Evolutionary conservation across 2,113 vertebrate species (phyloP), one percentile per base, ranked within the genome.

Genomic region (Kryptolebias marmoratus): DNA sequence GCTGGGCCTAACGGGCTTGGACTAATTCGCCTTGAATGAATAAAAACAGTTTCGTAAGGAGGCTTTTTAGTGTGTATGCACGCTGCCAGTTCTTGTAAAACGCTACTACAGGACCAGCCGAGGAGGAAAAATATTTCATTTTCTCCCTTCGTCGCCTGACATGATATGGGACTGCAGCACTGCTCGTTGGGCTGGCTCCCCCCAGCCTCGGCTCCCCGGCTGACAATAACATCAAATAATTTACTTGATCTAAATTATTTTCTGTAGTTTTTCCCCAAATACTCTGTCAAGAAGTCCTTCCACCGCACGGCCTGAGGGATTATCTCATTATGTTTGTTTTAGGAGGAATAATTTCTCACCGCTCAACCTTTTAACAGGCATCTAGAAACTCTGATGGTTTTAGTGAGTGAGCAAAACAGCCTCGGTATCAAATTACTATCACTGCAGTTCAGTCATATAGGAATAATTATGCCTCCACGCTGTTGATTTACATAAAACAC

Each of bases 311-410:
- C 84, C 71, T 62, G 47, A 58, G 82, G 87, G 68, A 84, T 87
- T 85, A 86, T 87, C 62, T 87, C 79, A 85, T 82, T 83, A 78
- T 69, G 66, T 85, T 86, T 87, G 80, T 88, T 88, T 88, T 82
- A 81, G 84, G 68, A 59, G 49, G 76, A 80, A 71, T 80, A 42
- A 78, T 79, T 79, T 79, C 47, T 75, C 71, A 60, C 63, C 56
- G 36, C 75, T 87, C 62, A 82, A 66, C 79, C 79, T 85, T 73
- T 73, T 2, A 48, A 60, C 44, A 63, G 48, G 64, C 69, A 80
- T 55, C 55, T 28, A 64, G 57, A 72, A 71, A 64, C 73, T 67
- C 59, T 22, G 15, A 71, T 71, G 76, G 68, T 57, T 75, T 79
- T 82, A 42, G 30, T 58, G n/a, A 77, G 79, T 55, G 18, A 61